Percentiles rank a stretch among this genome's conserved stretches.
Evolutionary conservation across 2,113 vertebrate species (phyloP).

Genomic region (Xiphophorus hellerii): DNA sequence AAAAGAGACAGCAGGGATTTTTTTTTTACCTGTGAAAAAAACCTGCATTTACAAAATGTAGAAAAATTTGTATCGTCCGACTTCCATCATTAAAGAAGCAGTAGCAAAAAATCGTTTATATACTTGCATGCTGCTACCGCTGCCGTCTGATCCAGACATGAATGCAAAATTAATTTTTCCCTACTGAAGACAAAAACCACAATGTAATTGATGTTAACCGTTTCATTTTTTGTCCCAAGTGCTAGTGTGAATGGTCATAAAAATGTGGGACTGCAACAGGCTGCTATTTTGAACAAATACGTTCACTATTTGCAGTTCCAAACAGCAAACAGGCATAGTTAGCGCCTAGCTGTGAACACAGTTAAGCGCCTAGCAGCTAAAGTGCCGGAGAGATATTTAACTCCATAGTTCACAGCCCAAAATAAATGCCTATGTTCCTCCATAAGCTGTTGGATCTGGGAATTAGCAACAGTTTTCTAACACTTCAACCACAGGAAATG

Average conservation of each 20-base stretch:
- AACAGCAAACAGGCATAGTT: constrained; percentile 3
- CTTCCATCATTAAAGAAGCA: neutral
- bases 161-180: neutral
- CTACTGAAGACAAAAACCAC: neutral
- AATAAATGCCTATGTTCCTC: constrained; percentile 4
- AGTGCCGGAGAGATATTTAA: constrained; percentile 2
- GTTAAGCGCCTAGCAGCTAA: neutral
- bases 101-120: neutral
- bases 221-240: neutral
- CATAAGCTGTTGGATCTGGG: neutral
- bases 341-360: constrained; percentile 5
- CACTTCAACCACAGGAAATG: neutral
- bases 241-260: neutral
- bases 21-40: too few species aligned
- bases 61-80: neutral
- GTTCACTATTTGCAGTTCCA: neutral
- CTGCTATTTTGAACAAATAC: neutral
- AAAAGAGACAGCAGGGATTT: neutral
- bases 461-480: neutral
- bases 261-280: neutral
- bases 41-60: neutral
- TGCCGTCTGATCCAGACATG: neutral
- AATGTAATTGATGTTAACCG: neutral
- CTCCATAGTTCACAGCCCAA: constrained; percentile 8
- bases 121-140: neutral